phyloP scores from a whole-genome alignment of 2,113 vertebrate species.

The Grallaria varia region DNA sequence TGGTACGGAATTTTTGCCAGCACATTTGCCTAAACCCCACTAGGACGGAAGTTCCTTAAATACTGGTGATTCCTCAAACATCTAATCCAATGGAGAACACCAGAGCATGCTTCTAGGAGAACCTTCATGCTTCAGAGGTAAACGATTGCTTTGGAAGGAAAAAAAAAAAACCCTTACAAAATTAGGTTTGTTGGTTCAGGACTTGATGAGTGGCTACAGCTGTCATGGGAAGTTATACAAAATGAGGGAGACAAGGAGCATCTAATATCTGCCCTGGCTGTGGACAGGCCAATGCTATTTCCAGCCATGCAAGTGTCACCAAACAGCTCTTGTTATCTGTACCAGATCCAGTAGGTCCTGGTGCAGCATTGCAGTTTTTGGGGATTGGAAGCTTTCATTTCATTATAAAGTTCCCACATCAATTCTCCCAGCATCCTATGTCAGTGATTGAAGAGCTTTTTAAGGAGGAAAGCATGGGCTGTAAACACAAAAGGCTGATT shows the following conservation, averaged over 20 bases:
- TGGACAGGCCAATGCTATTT: not conserved
- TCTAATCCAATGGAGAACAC: not conserved
- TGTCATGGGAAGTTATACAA: not conserved
- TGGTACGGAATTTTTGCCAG: not conserved
- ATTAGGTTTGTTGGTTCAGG: not conserved
- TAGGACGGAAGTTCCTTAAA: not conserved
- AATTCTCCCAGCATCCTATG: not conserved
- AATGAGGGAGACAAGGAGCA: not conserved
- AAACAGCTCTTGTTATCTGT: not conserved
- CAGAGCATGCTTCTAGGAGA: not conserved
- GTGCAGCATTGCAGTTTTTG: not conserved
- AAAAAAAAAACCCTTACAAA: not conserved
- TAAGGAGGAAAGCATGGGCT: not conserved
- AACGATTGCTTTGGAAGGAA: not conserved
- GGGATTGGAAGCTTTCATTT: not conserved
- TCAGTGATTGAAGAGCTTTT: not conserved
- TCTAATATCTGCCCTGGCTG: not conserved
- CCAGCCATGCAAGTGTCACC: not conserved
- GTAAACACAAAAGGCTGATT: not conserved
- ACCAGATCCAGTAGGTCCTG: not conserved
- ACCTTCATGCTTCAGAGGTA: not conserved
- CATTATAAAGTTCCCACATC: not conserved
- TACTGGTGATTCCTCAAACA: not conserved
- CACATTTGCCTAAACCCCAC: not conserved
- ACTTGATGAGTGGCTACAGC: not conserved